Evolutionary conservation across 2,113 vertebrate species (phyloP).

Genomic region (Microtus richardsoni): DNA sequence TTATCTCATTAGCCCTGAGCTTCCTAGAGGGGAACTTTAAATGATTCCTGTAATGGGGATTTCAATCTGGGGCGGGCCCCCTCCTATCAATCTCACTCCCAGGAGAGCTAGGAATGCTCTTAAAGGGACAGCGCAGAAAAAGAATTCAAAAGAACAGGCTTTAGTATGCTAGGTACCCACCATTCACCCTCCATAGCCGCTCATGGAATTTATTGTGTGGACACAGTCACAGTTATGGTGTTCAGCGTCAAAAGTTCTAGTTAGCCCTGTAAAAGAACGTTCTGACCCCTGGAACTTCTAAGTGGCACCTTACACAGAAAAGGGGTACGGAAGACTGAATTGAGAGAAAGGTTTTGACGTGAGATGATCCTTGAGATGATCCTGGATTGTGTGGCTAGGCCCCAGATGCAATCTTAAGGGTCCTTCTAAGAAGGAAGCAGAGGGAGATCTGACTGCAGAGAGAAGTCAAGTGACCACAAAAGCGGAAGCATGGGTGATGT

Average conservation of each 20-base stretch:
- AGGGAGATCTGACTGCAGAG: not conserved
- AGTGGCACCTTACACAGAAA: not conserved
- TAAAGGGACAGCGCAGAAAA: slow-evolving; percentile 70
- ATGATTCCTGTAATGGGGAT: slow-evolving; percentile 71
- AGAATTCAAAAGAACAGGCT: not conserved
- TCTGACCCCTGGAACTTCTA: not conserved
- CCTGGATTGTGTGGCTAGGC: not conserved
- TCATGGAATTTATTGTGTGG: not conserved
- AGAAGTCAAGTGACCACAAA: not conserved
- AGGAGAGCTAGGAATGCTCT: slow-evolving; percentile 46
- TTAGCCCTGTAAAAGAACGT: not conserved
- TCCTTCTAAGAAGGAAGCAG: not conserved
- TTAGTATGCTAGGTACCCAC: fast-evolving
- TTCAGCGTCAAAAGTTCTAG: not conserved
- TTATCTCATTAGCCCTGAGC: slow-evolving; percentile 79
- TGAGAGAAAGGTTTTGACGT: not conserved
- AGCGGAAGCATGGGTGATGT: not conserved
- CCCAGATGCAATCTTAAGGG: not conserved
- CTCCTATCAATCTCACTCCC: not conserved
- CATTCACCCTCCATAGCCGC: not conserved
- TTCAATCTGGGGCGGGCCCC: slow-evolving; percentile 26
- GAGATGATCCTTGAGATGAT: not conserved
- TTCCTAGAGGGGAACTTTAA: slow-evolving; percentile 73
- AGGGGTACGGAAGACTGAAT: not conserved
- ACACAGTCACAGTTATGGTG: not conserved